Percentiles rank a stretch among this genome's conserved stretches.
Evolutionary conservation across 2,888 invertebrate species (phyloP).

Genomic region (Melieria picta): DNA sequence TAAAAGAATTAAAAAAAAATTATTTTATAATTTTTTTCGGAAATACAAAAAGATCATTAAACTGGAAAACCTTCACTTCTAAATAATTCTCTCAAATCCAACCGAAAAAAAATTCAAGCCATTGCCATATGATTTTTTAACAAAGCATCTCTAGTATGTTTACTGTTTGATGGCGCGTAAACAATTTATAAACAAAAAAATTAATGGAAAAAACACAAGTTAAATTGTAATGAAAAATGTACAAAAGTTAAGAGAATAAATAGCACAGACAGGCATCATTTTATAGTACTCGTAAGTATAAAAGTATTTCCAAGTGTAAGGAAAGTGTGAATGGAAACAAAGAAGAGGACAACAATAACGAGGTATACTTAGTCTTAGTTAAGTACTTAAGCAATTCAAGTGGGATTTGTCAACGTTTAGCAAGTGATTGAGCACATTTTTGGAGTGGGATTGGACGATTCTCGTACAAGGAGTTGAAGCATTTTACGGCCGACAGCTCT

Average conservation of each 20-base stretch:
- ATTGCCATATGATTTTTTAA: too few relatives aligned
- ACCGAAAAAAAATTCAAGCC: too few relatives aligned
- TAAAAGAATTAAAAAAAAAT: too few relatives aligned
- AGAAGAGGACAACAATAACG: slow-evolving; percentile 49
- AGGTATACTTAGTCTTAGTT: slow-evolving; percentile 8
- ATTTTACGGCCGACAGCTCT: not conserved
- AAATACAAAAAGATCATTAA: too few relatives aligned
- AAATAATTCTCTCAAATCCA: too few relatives aligned
- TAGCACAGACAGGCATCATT: slow-evolving; percentile 36
- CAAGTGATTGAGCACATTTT: not conserved
- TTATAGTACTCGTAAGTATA: not conserved
- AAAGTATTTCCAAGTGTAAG: slow-evolving; percentile 47
- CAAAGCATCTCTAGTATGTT: too few relatives aligned
- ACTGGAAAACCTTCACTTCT: too few relatives aligned
- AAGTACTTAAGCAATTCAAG: not conserved
- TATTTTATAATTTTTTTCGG: too few relatives aligned
- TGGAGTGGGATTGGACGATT: too few relatives aligned
- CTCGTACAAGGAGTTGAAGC: not conserved
- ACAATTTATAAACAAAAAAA: slow-evolving; percentile 16
- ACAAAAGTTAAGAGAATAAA: slow-evolving; percentile 22
- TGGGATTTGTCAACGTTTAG: not conserved
- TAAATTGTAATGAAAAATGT: slow-evolving; percentile 21
- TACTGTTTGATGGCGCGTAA: too few relatives aligned
- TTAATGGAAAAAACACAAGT: slow-evolving; percentile 13
- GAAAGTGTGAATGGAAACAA: slow-evolving; percentile 62